A percentile compares a stretch with the other conserved stretches of the same genome.
These are phyloP conservation scores for Rattus rattus DNA, from an alignment of 2,113 vertebrate genomes.

Conservation along the genomic window DNA sequence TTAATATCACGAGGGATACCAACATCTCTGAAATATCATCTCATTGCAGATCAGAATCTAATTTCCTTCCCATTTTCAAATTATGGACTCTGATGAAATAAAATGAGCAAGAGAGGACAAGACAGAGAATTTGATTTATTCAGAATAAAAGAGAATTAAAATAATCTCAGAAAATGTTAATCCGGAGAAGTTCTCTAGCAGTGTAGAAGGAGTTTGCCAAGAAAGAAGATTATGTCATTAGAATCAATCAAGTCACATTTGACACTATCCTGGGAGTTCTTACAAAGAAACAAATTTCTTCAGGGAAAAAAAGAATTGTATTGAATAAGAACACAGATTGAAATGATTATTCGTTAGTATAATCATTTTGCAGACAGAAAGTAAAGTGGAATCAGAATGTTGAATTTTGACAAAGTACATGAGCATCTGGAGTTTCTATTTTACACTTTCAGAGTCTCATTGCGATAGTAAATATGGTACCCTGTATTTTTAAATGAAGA, in stretches of 20 bases:
- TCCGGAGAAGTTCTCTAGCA: slow-evolving; percentile 54
- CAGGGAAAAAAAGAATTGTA: neutral
- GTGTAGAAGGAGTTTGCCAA: slow-evolving; percentile 17
- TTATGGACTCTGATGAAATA: slow-evolving; percentile 73
- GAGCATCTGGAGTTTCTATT: slow-evolving; percentile 4
- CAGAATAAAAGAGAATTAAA: slow-evolving; percentile 71
- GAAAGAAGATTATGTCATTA: slow-evolving; percentile 42
- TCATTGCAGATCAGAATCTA: slow-evolving; percentile 67
- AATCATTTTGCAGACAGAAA: slow-evolving; percentile 53
- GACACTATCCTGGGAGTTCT: slow-evolving; percentile 38
- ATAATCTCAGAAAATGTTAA: slow-evolving; percentile 59
- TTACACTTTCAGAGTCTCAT: slow-evolving; percentile 52
- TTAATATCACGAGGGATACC: slow-evolving; percentile 72
- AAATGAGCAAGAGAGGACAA: slow-evolving; percentile 67
- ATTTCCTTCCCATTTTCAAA: slow-evolving; percentile 77
- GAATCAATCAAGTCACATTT: slow-evolving; percentile 10
- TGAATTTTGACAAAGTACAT: slow-evolving; percentile 23
- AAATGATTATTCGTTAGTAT: slow-evolving; percentile 49
- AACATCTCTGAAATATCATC: slow-evolving; percentile 57
- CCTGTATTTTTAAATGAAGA: slow-evolving; percentile 56
- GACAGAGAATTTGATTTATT: slow-evolving; percentile 75
- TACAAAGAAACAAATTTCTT: slow-evolving; percentile 64
- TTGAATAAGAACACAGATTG: slow-evolving; percentile 35
- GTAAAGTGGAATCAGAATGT: neutral
- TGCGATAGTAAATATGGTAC: neutral